These are phyloP conservation scores for Belgica antarctica DNA, from an alignment of 2,888 invertebrate species.

Conservation along the genomic window DNA sequence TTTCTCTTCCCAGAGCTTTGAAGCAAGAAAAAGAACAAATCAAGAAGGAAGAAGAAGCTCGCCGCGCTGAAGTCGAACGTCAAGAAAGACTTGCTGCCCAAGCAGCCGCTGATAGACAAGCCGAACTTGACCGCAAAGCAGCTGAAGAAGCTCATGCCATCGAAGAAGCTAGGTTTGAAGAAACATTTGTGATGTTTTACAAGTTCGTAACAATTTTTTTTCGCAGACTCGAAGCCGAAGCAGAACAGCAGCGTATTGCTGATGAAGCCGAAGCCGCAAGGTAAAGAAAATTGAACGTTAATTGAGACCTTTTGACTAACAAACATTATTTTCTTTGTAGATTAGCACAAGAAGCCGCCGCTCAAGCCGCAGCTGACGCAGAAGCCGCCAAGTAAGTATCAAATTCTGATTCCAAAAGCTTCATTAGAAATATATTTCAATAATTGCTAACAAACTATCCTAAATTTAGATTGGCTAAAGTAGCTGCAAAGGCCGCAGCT, in stretches of 20 bases:
- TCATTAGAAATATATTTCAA: no score
- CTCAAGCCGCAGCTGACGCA: no score
- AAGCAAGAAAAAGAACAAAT: slow-evolving; percentile 62
- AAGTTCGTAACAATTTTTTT: background rate
- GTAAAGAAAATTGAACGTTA: no score
- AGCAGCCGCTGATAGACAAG: slow-evolving; percentile 56
- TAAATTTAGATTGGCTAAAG: no score
- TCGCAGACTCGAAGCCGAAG: background rate
- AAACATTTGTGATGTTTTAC: background rate
- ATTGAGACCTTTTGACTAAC: no score
- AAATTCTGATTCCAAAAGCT: no score
- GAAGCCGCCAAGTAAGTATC: no score
- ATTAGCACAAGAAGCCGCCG: background rate
- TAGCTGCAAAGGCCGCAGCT: no score
- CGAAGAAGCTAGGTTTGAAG: slow-evolving; percentile 56
- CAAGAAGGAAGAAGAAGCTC: slow-evolving; percentile 57
- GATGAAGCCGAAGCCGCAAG: background rate
- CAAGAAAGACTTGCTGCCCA: slow-evolving; percentile 56
- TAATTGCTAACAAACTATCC: no score
- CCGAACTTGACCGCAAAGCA: slow-evolving; percentile 45
- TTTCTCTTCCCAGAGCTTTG: slow-evolving; percentile 53
- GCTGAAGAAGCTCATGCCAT: slow-evolving; percentile 49
- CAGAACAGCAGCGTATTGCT: background rate
- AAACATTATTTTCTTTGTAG: background rate
- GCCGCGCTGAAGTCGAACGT: slow-evolving; percentile 57